Conservation (phyloP, 2,113 vertebrate species). For the Thalassoma bifasciatum region DNA sequence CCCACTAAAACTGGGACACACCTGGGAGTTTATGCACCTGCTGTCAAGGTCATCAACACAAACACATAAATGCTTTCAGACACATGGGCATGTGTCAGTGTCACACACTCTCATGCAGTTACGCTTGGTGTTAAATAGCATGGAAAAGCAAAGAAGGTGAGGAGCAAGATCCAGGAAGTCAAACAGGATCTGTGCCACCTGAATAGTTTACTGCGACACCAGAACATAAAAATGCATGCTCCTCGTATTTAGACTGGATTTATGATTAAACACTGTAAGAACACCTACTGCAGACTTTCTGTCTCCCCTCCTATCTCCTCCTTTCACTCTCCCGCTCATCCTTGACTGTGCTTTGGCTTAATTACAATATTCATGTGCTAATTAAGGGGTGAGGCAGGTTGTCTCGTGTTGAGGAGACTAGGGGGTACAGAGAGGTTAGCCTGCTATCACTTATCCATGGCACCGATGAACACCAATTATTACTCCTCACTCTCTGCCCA, state of each 20-base stretch:
- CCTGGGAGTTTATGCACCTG: constrained; percentile 79
- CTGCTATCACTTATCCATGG: constrained; percentile 77
- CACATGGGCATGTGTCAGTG: constrained; percentile 3
- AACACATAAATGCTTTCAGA: constrained; percentile 44
- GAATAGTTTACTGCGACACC: constrained; percentile 10
- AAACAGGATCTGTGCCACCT: constrained; percentile 6
- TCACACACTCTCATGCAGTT: constrained; percentile 5
- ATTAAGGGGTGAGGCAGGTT: constrained; percentile 86
- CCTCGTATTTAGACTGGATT: not conserved
- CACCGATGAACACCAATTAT: constrained; percentile 79
- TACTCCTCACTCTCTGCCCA: constrained; percentile 46
- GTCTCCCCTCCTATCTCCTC: constrained; percentile 32
- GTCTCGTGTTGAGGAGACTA: constrained; percentile 78
- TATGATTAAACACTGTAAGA: not conserved
- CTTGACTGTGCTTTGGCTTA: constrained; percentile 82
- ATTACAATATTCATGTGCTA: constrained; percentile 91
- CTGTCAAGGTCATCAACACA: constrained; percentile 68
- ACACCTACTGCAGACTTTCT: not conserved
- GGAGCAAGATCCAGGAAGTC: constrained; percentile 15
- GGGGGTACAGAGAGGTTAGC: constrained; percentile 77
- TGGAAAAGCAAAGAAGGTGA: not conserved
- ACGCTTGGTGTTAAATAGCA: not conserved
- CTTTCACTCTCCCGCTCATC: constrained; percentile 72
- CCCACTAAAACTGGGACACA: constrained; percentile 79
- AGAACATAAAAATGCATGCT: constrained; percentile 23